phyloP scores from a whole-genome alignment of 2,797 vertebrate genomes.

The Petrocephalus schoutedeni region DNA sequence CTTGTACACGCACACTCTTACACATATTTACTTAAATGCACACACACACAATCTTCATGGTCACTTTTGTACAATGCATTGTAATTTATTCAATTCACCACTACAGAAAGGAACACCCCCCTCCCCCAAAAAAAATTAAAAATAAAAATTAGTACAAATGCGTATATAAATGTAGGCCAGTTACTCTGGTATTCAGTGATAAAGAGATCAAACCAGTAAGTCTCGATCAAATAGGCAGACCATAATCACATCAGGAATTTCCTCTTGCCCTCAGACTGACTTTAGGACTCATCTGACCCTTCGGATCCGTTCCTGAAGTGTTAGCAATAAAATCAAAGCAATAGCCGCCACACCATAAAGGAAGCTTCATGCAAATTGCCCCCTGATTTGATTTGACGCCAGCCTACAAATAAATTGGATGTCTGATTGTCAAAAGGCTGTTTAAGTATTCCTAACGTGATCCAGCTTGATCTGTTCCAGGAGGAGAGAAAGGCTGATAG shows the following conservation, averaged over 20 bases:
- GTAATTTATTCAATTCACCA: neutral
- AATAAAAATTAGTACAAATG: neutral
- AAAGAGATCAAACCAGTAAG: neutral
- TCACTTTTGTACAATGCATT: neutral
- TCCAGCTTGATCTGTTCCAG: neutral
- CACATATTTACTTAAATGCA: no score
- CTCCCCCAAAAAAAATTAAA: neutral
- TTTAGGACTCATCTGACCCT: neutral
- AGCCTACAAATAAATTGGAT: constrained; percentile 2
- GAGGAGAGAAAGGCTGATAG: constrained; percentile 6
- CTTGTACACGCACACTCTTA: no score
- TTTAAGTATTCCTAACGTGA: constrained; percentile 8
- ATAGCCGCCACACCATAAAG: neutral
- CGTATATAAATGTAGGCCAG: neutral
- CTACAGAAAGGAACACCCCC: neutral
- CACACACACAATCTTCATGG: no score
- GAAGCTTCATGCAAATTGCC: neutral
- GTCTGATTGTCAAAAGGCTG: constrained; percentile 17
- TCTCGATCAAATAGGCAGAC: neutral
- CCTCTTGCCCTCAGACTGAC: neutral
- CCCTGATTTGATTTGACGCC: constrained; percentile 15
- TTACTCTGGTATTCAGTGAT: neutral
- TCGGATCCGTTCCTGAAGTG: neutral
- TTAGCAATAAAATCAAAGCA: neutral
- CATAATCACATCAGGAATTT: constrained; percentile 1